A percentile compares a stretch with the other conserved stretches of the same genome.
phyloP scores from a whole-genome alignment of 2,113 vertebrate species.

The Camelus bactrianus region DNA sequence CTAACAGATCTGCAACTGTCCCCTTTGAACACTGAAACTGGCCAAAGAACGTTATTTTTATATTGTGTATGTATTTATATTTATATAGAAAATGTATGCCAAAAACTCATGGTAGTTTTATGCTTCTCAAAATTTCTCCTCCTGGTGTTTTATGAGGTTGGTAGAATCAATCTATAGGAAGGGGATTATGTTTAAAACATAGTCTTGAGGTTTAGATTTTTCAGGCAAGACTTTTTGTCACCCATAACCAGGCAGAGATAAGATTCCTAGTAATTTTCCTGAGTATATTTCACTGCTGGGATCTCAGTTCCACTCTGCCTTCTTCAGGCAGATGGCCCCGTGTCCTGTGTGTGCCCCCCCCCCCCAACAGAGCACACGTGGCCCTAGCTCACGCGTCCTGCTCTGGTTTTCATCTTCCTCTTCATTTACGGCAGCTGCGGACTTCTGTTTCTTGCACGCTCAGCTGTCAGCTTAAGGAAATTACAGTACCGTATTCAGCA shows the following conservation, averaged over 20 bases:
- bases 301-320: background rate
- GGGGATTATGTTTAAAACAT: constrained; percentile 22
- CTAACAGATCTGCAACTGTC: background rate
- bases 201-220: background rate
- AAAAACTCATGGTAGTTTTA: constrained; percentile 31
- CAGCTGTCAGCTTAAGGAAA: background rate
- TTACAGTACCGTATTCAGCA: background rate
- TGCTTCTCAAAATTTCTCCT: background rate
- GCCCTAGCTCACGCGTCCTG: background rate
- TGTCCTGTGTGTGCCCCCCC: background rate
- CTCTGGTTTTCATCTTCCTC: background rate
- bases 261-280: background rate
- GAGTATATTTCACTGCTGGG: background rate
- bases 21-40: background rate
- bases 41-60: background rate
- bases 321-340: background rate
- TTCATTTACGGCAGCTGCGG: background rate
- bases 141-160: background rate
- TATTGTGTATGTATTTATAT: background rate
- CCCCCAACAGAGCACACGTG: background rate
- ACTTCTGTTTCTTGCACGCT: background rate
- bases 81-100: background rate
- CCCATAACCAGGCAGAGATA: background rate
- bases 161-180: constrained; percentile 20
- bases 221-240: background rate